Conservation (phyloP, 2,113 vertebrate genomes). For the Podarcis cretensis region DNA sequence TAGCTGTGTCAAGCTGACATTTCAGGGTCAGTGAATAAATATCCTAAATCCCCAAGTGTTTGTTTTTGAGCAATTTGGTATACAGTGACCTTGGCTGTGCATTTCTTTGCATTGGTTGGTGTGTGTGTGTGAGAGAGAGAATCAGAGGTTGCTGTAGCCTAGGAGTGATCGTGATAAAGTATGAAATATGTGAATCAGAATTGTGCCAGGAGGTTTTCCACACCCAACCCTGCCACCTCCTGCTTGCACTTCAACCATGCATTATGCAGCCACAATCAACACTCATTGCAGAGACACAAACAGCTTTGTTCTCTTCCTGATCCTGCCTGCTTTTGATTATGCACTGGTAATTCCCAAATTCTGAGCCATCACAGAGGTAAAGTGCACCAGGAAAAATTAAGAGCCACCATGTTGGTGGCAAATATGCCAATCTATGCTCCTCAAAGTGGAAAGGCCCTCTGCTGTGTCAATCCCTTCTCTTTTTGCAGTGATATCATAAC, state of each 20-base stretch:
- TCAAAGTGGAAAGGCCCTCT: neutral
- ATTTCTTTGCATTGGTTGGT: slow-evolving; percentile 31
- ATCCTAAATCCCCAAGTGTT: slow-evolving; percentile 66
- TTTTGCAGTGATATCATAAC: neutral
- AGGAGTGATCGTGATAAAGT: slow-evolving; percentile 34
- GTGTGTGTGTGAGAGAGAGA: neutral
- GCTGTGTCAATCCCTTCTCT: no score
- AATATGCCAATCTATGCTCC: neutral
- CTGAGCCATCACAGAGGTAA: neutral
- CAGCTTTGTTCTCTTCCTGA: neutral
- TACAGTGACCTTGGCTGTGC: slow-evolving; percentile 63
- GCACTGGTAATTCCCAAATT: neutral
- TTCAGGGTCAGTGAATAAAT: slow-evolving; percentile 77
- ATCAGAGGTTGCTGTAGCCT: slow-evolving; percentile 24
- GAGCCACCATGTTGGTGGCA: neutral
- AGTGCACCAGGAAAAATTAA: neutral
- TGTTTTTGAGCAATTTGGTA: slow-evolving; percentile 66
- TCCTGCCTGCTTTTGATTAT: neutral
- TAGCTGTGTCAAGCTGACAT: slow-evolving; percentile 69
- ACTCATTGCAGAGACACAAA: neutral
- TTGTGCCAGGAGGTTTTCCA: neutral
- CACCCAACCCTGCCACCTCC: neutral
- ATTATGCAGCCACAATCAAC: slow-evolving; percentile 10
- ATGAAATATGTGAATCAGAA: slow-evolving; percentile 55
- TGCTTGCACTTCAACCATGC: slow-evolving; percentile 37